A percentile compares a stretch with the other conserved stretches of the same genome.
These are phyloP conservation scores for Porphyrio hochstetteri DNA, from an alignment of 2,113 vertebrate species.

Conservation along the genomic window DNA sequence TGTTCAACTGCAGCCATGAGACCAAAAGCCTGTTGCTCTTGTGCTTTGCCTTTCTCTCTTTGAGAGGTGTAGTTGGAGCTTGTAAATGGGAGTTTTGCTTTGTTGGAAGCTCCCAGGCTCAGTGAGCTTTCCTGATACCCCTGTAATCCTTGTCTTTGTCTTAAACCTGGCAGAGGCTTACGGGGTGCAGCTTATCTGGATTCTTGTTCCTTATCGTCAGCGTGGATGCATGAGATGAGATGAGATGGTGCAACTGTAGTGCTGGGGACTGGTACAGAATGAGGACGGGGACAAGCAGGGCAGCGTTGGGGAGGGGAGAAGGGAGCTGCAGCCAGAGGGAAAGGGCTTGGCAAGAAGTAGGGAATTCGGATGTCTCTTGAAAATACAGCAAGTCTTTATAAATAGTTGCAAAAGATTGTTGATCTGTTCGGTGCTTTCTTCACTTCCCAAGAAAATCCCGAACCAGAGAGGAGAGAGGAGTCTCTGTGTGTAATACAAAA, in stretches of 20 bases:
- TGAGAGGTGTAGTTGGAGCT: not conserved
- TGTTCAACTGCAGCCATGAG: not conserved
- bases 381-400: not conserved
- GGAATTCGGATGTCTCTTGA: not conserved
- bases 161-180: not conserved
- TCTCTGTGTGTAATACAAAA: not conserved
- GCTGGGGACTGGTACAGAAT: not conserved
- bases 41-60: fast-evolving
- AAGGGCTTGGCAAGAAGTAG: not conserved
- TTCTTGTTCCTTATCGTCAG: not conserved
- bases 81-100: not conserved
- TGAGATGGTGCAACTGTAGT: not conserved
- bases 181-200: not conserved
- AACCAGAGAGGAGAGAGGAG: not conserved
- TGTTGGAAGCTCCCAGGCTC: not conserved
- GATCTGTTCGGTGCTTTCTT: not conserved
- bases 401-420: not conserved
- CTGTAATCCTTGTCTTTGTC: not conserved
- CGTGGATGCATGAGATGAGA: not conserved
- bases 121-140: not conserved
- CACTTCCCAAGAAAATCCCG: not conserved
- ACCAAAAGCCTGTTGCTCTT: not conserved
- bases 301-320: not conserved
- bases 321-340: not conserved
- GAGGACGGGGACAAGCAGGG: not conserved